phyloP scores from a whole-genome alignment of 2,797 vertebrate genomes.

The Sebastes iracundus region DNA sequence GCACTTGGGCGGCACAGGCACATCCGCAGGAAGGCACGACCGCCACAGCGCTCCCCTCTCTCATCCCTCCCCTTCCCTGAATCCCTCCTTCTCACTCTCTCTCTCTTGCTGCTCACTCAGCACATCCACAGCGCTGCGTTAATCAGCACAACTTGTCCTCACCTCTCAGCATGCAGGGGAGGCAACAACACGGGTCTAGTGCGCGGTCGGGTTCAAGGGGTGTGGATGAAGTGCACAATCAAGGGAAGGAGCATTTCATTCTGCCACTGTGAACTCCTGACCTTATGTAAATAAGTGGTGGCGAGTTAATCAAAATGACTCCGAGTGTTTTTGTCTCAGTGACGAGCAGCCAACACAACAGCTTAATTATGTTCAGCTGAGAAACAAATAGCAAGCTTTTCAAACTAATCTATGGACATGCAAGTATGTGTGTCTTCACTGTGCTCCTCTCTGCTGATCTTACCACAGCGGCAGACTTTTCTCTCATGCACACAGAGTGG shows the following conservation, averaged over 20 bases:
- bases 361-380: conserved; percentile 40
- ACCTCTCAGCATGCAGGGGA: conserved; percentile 47
- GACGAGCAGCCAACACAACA: conserved; percentile 23
- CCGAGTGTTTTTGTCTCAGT: conserved; percentile 15
- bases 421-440: conserved; percentile 3
- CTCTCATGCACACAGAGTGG: conserved; percentile 18
- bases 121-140: conserved; percentile 35
- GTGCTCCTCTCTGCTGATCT: conserved; percentile 25
- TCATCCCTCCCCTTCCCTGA: conserved; percentile 26
- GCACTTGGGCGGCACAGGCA: conserved; percentile 65
- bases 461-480: conserved; percentile 19
- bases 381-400: conserved; percentile 47
- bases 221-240: conserved; percentile 47
- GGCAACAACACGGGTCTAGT: conserved; percentile 27
- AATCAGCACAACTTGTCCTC: conserved; percentile 73
- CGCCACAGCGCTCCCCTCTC: conserved; percentile 38
- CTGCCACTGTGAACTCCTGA: conserved; percentile 34
- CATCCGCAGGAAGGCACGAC: conserved; percentile 78
- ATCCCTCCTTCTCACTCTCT: conserved; percentile 40
- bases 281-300: conserved; percentile 15
- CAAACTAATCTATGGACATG: conserved; percentile 27
- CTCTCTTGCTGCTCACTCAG: conserved; percentile 35
- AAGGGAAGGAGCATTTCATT: conserved; percentile 22
- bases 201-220: conserved; percentile 22
- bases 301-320: conserved; percentile 37